Base-by-base conservation (phyloP, 2,888 invertebrate genomes). In the Acleris emargana region DNA sequence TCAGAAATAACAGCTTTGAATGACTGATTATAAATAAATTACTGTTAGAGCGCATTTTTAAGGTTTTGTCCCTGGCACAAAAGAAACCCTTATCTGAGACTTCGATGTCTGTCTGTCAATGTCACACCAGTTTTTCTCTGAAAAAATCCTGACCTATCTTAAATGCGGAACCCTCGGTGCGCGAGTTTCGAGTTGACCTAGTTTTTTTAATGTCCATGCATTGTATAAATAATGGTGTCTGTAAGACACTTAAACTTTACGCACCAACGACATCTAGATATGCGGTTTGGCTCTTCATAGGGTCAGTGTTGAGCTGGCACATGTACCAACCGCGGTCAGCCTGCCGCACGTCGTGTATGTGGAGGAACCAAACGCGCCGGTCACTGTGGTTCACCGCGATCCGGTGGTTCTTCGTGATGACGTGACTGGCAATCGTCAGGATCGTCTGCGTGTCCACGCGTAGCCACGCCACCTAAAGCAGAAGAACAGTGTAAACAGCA, bases 291-390 rank as follows among this genome's bases (percentile, higher is more conserved):
- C 96, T 97, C 84, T 97, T 97, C 97, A 97, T 97, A 0, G 97
- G 98, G 87, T 97, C 97, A 0, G 97, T 97, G 87, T 97, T 97
- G 73, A 97, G 97, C 93, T 97, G 97, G 84, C 97, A 98, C 97
- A 97, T 97, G 91, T 97, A 98, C 95, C 96, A 97, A 69, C 97
- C 97, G 17, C 96, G 94, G 89, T 98, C 98, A 0, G 95, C 94
- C 83, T 97, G 96, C 45, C 95, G 93, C 16, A 97, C 97, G 83
- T 97, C 97, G 67, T 95, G 95, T 76, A 98, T 96, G 81, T 97
- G 96, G 51, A 98, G 93, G 83, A 96, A 97, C 97, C 97, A 97
- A 58, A 96, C 97, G 58, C 96, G 94, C 69, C 96, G 95, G 82
- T 97, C 97, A 74, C 96, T 97, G 87, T 97, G 96, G 67, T 96